Percentiles rank a stretch among this genome's conserved stretches.
Evolutionary conservation across 2,113 vertebrate species (phyloP).

Genomic region (Crocuta crocuta): DNA sequence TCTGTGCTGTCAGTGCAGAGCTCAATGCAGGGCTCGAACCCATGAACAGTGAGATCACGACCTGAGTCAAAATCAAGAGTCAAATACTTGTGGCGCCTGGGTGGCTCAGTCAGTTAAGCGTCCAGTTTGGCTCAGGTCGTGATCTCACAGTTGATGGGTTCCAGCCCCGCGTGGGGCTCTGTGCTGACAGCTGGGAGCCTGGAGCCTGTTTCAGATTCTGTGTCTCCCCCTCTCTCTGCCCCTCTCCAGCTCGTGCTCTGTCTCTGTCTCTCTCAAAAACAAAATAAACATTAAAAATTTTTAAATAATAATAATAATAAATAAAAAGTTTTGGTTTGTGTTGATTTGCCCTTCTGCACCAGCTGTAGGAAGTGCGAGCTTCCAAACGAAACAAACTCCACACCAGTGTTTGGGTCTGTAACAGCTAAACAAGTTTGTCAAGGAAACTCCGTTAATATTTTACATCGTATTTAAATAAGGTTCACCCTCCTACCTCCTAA

Average conservation of each 20-base stretch:
- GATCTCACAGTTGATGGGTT: too few relatives aligned
- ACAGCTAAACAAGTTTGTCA: not conserved
- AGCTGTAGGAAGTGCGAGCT: not conserved
- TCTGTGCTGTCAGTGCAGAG: not conserved
- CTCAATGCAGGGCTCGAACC: not conserved
- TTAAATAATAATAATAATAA: not conserved
- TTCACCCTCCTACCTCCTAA: not conserved
- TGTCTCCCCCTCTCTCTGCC: too few relatives aligned
- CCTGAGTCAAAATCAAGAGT: not conserved
- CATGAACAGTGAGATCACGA: not conserved
- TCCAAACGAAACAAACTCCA: not conserved
- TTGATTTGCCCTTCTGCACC: too few relatives aligned
- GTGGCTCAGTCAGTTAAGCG: too few relatives aligned
- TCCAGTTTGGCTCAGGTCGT: not conserved
- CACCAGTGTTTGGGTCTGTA: not conserved
- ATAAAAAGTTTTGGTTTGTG: not conserved
- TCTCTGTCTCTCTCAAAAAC: too few relatives aligned
- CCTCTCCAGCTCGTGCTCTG: too few relatives aligned
- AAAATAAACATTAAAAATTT: too few relatives aligned
- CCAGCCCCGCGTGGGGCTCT: too few relatives aligned
- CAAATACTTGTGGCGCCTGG: too few relatives aligned
- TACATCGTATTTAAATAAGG: not conserved
- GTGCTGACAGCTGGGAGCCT: too few relatives aligned
- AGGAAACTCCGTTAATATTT: not conserved
- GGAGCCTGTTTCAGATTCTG: too few relatives aligned